These are phyloP conservation scores for Beris chalybata DNA, from an alignment of 2,888 invertebrate species.

Conservation along the genomic window DNA sequence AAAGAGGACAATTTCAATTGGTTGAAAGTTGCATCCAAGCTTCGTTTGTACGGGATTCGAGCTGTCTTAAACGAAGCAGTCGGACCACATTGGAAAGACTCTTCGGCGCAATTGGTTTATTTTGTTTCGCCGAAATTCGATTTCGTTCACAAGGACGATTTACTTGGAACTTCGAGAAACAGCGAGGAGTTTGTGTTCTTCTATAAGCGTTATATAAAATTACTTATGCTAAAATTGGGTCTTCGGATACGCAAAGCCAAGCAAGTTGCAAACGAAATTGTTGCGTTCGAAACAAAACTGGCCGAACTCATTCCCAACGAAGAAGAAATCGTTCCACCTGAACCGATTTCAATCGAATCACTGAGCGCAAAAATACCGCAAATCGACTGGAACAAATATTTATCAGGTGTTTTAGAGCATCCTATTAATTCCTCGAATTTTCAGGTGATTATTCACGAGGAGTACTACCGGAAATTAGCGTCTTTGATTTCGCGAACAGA, in stretches of 20 bases:
- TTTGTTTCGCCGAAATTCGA: conserved; percentile 11
- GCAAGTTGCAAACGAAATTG: conserved; percentile 10
- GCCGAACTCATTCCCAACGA: conserved; percentile 72
- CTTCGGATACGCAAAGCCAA: conserved; percentile 6
- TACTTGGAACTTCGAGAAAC: conserved; percentile 19
- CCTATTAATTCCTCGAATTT: neutral
- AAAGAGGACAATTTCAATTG: conserved; percentile 7
- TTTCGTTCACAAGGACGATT: conserved; percentile 11
- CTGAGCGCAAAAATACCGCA: conserved; percentile 65
- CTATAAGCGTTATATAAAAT: conserved; percentile 20
- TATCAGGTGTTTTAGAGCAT: neutral
- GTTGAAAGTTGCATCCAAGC: neutral
- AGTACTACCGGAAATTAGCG: conserved; percentile 16
- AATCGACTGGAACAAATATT: conserved; percentile 61
- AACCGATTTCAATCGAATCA: conserved; percentile 68
- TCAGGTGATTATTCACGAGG: conserved; percentile 8
- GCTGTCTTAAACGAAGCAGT: conserved; percentile 9
- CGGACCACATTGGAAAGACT: conserved; percentile 1
- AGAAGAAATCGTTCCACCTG: conserved; percentile 58
- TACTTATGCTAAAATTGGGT: conserved; percentile 1
- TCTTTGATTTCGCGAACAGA: conserved; percentile 1
- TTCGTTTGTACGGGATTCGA: conserved; percentile 1
- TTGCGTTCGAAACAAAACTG: conserved; percentile 44
- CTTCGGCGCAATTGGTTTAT: neutral
- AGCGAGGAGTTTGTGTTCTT: conserved; percentile 20